Evolutionary conservation across 2,113 vertebrate species (phyloP).

Genomic region (Perca flavescens): DNA sequence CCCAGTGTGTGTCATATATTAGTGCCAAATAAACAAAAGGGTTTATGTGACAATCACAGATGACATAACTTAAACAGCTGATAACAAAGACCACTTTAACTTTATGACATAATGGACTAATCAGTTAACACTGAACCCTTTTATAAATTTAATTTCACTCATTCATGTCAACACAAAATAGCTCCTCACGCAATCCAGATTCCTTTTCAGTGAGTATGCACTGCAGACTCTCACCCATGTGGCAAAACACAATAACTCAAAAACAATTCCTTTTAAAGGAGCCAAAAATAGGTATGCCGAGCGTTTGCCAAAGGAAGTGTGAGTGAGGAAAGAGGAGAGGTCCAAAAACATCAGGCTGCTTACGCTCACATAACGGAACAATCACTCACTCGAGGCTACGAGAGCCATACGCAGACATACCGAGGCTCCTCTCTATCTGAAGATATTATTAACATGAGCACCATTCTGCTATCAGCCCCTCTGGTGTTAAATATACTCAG

Average conservation of each 20-base stretch:
- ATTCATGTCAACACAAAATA: slow-evolving; percentile 1
- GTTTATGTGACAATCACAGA: slow-evolving; percentile 1
- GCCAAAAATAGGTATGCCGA: slow-evolving; percentile 59
- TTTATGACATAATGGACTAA: neutral
- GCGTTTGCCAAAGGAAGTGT: slow-evolving; percentile 55
- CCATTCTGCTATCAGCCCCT: slow-evolving; percentile 51
- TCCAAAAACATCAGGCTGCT: slow-evolving; percentile 68
- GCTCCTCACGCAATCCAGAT: slow-evolving; percentile 33
- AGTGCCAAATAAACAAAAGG: neutral
- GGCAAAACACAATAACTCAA: slow-evolving; percentile 54
- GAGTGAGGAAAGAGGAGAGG: slow-evolving; percentile 40
- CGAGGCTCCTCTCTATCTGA: slow-evolving; percentile 59
- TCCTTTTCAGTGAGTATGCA: slow-evolving; percentile 42
- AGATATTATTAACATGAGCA: slow-evolving; percentile 63
- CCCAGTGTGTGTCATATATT: neutral
- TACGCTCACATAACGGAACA: slow-evolving; percentile 70
- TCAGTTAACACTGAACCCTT: neutral
- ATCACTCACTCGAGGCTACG: slow-evolving; percentile 64
- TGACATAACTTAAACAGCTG: slow-evolving; percentile 3
- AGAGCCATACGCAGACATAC: slow-evolving; percentile 58
- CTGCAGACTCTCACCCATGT: slow-evolving; percentile 21
- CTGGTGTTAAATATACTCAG: slow-evolving; percentile 65
- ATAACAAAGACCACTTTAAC: neutral
- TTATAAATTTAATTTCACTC: neutral
- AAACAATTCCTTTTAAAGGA: slow-evolving; percentile 49